phyloP scores from a whole-genome alignment of 2,797 vertebrate genomes.

The Pelobates cultripes region DNA sequence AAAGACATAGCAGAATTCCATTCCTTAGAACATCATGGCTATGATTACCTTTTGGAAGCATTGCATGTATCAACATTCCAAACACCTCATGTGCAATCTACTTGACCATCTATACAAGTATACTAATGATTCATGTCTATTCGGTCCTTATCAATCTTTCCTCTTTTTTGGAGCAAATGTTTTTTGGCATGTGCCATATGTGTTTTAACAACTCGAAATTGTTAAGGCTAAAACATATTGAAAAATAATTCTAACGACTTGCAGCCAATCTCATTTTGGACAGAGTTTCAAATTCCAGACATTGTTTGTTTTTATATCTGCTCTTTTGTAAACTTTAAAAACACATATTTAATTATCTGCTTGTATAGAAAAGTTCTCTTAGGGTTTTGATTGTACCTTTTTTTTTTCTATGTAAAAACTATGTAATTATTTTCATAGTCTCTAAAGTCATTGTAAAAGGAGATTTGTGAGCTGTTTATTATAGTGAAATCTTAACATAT shows the following conservation, averaged over 20 bases:
- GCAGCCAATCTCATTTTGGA: constrained; percentile 55
- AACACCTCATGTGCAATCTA: constrained; percentile 47
- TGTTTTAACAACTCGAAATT: constrained; percentile 48
- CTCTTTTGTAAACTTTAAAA: constrained; percentile 44
- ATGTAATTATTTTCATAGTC: constrained; percentile 33
- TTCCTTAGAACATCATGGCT: constrained; percentile 29
- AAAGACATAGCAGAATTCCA: constrained; percentile 42
- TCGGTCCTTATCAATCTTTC: constrained; percentile 53
- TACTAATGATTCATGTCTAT: constrained; percentile 52
- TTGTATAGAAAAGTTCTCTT: constrained; percentile 24
- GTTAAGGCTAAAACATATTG: constrained; percentile 47
- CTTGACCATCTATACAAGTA: constrained; percentile 51
- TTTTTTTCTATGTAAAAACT: constrained; percentile 17
- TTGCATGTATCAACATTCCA: constrained; percentile 39
- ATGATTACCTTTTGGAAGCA: constrained; percentile 46
- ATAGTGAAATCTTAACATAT: constrained; percentile 25
- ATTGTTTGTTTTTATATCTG: constrained; percentile 36
- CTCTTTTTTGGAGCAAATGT: constrained; percentile 33
- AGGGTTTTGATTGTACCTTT: constrained; percentile 18
- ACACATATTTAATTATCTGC: constrained; percentile 41
- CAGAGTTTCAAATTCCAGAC: constrained; percentile 45
- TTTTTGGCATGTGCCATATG: constrained; percentile 43
- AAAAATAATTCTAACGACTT: constrained; percentile 54
- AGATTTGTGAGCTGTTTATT: constrained; percentile 53
- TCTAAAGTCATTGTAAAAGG: constrained; percentile 36